These are phyloP conservation scores for Eueides isabella DNA, from an alignment of 1,140 invertebrate genomes.

Conservation along the genomic window DNA sequence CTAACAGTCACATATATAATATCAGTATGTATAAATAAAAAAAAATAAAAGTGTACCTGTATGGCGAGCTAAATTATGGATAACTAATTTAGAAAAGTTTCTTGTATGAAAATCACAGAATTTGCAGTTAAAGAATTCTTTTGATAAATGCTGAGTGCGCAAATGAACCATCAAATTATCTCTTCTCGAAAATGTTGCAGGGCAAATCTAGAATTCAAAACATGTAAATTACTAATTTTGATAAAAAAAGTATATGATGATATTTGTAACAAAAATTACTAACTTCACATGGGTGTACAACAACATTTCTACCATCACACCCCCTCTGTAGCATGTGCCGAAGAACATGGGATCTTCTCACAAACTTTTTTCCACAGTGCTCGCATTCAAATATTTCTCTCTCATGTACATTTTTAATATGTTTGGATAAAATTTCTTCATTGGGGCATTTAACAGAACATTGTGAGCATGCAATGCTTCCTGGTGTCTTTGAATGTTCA, in stretches of 20 bases:
- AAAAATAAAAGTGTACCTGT: constrained; percentile 45
- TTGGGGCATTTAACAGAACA: constrained; percentile 63
- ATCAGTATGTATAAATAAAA: neutral
- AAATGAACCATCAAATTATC: constrained; percentile 74
- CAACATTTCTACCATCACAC: constrained; percentile 58
- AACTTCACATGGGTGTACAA: constrained; percentile 63
- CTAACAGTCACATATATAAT: no score
- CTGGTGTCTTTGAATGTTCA: constrained; percentile 63
- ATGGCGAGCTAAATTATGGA: constrained; percentile 57
- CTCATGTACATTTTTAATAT: constrained; percentile 61
- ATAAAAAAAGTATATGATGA: neutral
- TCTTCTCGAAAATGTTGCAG: constrained; percentile 62
- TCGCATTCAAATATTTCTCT: constrained; percentile 58
- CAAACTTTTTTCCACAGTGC: constrained; percentile 62
- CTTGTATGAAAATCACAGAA: constrained; percentile 55
- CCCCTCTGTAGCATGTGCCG: constrained; percentile 68
- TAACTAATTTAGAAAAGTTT: constrained; percentile 62
- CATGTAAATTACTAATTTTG: neutral
- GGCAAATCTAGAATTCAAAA: constrained; percentile 60
- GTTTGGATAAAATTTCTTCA: constrained; percentile 46
- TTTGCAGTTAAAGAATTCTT: constrained; percentile 58
- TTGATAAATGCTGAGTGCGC: constrained; percentile 58
- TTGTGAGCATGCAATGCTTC: constrained; percentile 57
- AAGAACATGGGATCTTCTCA: constrained; percentile 64
- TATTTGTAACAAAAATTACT: constrained; percentile 33